Conservation (phyloP, 1,140 invertebrate species). For the Bacillus rossius region DNA sequence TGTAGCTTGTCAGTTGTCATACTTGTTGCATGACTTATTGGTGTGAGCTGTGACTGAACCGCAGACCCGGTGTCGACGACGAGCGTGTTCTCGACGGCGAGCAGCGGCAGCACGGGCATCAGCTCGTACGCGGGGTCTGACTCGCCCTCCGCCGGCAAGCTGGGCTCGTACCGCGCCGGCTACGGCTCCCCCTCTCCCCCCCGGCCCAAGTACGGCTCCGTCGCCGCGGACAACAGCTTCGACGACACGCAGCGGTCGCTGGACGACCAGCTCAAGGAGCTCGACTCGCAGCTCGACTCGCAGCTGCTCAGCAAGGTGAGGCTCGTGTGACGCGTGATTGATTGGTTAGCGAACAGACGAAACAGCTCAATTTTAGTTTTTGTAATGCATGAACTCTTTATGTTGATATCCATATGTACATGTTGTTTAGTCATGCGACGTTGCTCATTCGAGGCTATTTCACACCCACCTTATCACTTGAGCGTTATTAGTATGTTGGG, state of each 20-base stretch:
- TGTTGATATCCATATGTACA: no score
- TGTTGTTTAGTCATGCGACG: no score
- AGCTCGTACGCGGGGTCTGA: slow-evolving; percentile 53
- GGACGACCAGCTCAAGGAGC: slow-evolving; percentile 75
- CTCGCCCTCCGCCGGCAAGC: slow-evolving; percentile 1
- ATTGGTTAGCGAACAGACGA: no score
- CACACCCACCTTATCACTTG: no score
- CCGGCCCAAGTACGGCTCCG: slow-evolving; percentile 46
- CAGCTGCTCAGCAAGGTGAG: slow-evolving; percentile 65
- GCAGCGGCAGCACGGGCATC: slow-evolving; percentile 51
- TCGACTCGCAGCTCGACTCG: slow-evolving; percentile 59
- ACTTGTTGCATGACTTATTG: no score
- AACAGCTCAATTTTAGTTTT: no score
- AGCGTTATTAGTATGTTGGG: no score
- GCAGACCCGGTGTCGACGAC: slow-evolving; percentile 30
- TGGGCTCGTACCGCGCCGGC: slow-evolving; percentile 1
- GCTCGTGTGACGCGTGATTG: neutral
- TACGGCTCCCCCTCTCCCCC: neutral
- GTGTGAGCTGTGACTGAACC: no score
- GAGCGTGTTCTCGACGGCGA: slow-evolving; percentile 40
- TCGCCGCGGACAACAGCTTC: slow-evolving; percentile 51
- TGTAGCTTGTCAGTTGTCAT: no score
- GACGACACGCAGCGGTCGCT: slow-evolving; percentile 69
- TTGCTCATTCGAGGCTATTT: no score
- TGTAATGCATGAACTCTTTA: no score